phyloP scores from a whole-genome alignment of 2,797 vertebrate species.

The Leptoclinus maculatus region DNA sequence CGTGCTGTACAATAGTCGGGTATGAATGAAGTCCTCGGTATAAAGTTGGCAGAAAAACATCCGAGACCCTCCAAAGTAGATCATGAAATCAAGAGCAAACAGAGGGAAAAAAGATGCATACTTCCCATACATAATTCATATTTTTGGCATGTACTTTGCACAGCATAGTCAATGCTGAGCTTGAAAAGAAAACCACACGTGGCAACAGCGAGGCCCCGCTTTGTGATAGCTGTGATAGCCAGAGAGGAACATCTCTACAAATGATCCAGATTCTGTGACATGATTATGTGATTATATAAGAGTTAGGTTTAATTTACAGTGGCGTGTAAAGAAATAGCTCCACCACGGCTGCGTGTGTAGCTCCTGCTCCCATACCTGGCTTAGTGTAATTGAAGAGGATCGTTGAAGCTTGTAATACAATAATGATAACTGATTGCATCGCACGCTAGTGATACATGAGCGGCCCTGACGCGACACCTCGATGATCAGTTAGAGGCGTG shows the following conservation, averaged over 20 bases:
- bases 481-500: conserved; percentile 47
- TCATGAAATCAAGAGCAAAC: not conserved
- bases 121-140: not conserved
- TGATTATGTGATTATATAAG: conserved; percentile 48
- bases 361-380: conserved; percentile 29
- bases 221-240: conserved; percentile 19
- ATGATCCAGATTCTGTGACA: conserved; percentile 30
- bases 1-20: not conserved
- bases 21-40: too few relatives aligned
- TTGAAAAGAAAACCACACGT: conserved; percentile 1
- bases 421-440: conserved; percentile 60
- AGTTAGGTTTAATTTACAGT: conserved; percentile 43
- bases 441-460: conserved; percentile 39
- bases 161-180: conserved; percentile 1
- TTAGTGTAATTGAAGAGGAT: conserved; percentile 43
- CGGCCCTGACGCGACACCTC: conserved; percentile 35
- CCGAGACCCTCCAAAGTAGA: not conserved
- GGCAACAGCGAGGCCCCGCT: not conserved
- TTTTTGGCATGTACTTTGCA: conserved; percentile 4
- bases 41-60: not conserved
- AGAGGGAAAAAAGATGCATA: too few relatives aligned
- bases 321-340: conserved; percentile 49
- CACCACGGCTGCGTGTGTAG: conserved; percentile 12
- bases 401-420: conserved; percentile 52
- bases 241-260: conserved; percentile 13